phyloP scores from a whole-genome alignment of 2,113 vertebrate species.

The Perccottus glenii region DNA sequence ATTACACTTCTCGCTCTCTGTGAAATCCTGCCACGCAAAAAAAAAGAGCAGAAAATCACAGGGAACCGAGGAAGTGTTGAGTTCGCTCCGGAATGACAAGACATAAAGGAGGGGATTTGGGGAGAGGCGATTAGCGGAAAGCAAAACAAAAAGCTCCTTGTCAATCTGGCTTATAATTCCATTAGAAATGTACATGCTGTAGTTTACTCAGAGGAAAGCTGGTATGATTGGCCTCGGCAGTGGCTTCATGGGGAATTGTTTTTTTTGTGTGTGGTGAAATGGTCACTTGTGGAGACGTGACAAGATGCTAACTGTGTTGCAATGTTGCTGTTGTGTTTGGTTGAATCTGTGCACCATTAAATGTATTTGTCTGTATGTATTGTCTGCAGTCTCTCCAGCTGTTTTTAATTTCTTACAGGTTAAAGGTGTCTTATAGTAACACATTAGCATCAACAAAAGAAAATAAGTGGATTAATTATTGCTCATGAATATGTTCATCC shows the following conservation, averaged over 20 bases:
- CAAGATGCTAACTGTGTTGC: background rate
- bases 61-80: slow-evolving; percentile 45
- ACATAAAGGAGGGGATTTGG: slow-evolving; percentile 59
- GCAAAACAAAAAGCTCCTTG: slow-evolving; percentile 64
- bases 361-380: background rate
- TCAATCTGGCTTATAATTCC: slow-evolving; percentile 75
- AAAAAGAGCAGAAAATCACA: slow-evolving; percentile 29
- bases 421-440: too few relatives aligned
- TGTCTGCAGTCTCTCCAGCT: too few relatives aligned
- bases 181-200: slow-evolving; percentile 52
- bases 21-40: slow-evolving; percentile 26
- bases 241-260: background rate
- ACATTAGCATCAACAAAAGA: too few relatives aligned
- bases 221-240: slow-evolving; percentile 42
- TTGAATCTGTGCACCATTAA: background rate
- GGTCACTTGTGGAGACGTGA: background rate
- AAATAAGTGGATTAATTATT: too few relatives aligned
- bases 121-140: slow-evolving; percentile 54
- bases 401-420: too few relatives aligned
- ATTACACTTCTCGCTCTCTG: slow-evolving; percentile 10
- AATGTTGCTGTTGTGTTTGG: background rate
- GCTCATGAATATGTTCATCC: too few relatives aligned
- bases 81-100: slow-evolving; percentile 44
- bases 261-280: background rate
- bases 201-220: slow-evolving; percentile 50